Evolutionary conservation across 2,797 vertebrate genomes (phyloP), one percentile per base, ranked within the genome.

Genomic region (Eutrigla gurnardus): DNA sequence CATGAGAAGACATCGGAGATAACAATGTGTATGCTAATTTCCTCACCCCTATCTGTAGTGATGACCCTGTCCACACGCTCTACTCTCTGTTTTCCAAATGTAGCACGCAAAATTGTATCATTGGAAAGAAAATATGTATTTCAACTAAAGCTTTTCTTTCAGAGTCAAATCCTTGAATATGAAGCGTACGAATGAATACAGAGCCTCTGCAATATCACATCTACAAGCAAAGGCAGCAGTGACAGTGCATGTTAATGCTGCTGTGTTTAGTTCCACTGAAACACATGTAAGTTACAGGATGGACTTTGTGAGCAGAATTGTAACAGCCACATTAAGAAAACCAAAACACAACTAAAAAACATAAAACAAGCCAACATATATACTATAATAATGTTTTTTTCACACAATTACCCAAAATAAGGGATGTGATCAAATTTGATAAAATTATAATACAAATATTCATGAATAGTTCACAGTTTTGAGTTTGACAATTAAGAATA

Each of bases 11-110:
- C 54, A 68, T 68, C 37, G 3, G 18, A 55, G 42, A 73, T 83
- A 81, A 90, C 74, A 87, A 84, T 70, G 65, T 55, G 66, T 79
- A 77, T 84, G 79, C 47, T 69, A 75, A 86, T 88, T 67, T 47
- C 46, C 36, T 83, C 79, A 78, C 47, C 77, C 60, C 36, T 10
- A 80, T 81, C 81, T 84, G 57, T 61, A 42, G 55, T 3, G 42
- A 71, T 77, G 77, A 86, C 83, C 83, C 55, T 6, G 15, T 52
- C 39, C 47, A 61, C 45, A 64, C 63, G 33, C 45, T 18, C 15
- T 36, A 25, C 55, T 45, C 53, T 55, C 42, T 59, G 46, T 62
- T 49, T 64, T 42, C n/a, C 15, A 73, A 76, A 70, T 52, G 36
- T 33, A 65, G 9, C 37, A 46, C n/a, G 18, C 14, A 49, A 68